These are phyloP conservation scores for Thera obeliscata DNA, from an alignment of 2,888 invertebrate genomes.

Conservation along the genomic window DNA sequence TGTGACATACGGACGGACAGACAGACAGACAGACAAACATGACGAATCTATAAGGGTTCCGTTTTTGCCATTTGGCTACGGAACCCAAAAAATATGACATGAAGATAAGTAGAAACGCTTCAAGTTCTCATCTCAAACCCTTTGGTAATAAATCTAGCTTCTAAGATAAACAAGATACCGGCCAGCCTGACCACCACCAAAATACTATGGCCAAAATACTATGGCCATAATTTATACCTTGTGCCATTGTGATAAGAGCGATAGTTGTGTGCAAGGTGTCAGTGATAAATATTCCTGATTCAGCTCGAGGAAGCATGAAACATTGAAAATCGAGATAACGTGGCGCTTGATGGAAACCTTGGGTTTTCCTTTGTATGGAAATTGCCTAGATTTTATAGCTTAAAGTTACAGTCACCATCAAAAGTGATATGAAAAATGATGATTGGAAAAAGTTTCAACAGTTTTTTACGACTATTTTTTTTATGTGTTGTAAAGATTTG, in stretches of 20 bases:
- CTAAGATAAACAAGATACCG: slow-evolving; percentile 43
- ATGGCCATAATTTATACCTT: slow-evolving; percentile 24
- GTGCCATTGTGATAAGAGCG: slow-evolving; percentile 20
- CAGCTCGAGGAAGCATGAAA: slow-evolving; percentile 3
- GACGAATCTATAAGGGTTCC: too few relatives aligned
- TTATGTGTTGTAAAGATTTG: too few relatives aligned
- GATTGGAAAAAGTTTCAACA: too few relatives aligned
- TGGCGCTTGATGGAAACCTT: neutral
- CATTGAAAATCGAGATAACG: slow-evolving; percentile 25
- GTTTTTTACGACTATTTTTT: too few relatives aligned
- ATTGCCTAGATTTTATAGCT: neutral
- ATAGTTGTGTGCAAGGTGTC: slow-evolving; percentile 18
- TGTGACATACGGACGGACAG: too few relatives aligned
- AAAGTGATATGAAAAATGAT: too few relatives aligned
- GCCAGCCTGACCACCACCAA: slow-evolving; percentile 32
- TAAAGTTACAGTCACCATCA: neutral
- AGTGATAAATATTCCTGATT: slow-evolving; percentile 27
- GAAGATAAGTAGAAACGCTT: slow-evolving; percentile 2
- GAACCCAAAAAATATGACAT: too few relatives aligned
- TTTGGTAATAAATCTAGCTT: slow-evolving; percentile 41
- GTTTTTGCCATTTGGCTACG: too few relatives aligned
- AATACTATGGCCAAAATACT: slow-evolving; percentile 15
- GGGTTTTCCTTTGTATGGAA: neutral
- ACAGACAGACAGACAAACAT: too few relatives aligned
- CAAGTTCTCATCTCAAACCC: slow-evolving; percentile 11